These are phyloP conservation scores for Drosophila imparisetae DNA, from an alignment of 2,888 invertebrate genomes.

Conservation along the genomic window DNA sequence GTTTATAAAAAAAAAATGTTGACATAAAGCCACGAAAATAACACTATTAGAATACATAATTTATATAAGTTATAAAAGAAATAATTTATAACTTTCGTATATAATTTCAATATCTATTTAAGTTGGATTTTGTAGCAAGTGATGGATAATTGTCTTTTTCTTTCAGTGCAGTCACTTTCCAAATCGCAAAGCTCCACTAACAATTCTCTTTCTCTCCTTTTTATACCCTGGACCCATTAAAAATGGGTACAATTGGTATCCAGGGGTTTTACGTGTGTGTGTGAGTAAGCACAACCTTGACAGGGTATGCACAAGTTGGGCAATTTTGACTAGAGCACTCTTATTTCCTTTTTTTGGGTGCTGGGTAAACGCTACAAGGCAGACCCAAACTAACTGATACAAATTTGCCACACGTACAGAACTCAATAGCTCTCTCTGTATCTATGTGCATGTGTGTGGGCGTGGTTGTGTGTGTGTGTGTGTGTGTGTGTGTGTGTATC, in stretches of 20 bases:
- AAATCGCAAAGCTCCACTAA: constrained; percentile 34
- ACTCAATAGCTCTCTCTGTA: constrained; percentile 31
- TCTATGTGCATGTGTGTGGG: constrained; percentile 13
- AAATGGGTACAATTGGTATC: neutral
- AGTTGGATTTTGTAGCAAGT: neutral
- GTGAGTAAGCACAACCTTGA: neutral
- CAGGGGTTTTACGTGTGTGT: neutral
- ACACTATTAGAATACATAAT: neutral
- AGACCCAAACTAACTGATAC: constrained; percentile 70
- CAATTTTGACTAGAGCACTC: neutral
- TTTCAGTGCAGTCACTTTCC: constrained; percentile 37
- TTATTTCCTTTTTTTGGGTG: constrained; percentile 9
- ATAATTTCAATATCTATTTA: neutral
- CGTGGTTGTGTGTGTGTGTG: constrained; percentile 17
- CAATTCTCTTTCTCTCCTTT: constrained; percentile 33
- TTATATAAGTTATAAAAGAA: too few relatives aligned
- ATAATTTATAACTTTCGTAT: too few relatives aligned
- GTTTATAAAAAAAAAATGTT: neutral
- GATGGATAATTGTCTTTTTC: constrained; percentile 4
- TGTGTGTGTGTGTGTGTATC: constrained; percentile 21
- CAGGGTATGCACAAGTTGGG: neutral
- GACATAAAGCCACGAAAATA: neutral
- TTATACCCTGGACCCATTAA: neutral
- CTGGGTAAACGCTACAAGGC: constrained; percentile 52
- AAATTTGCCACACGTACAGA: constrained; percentile 76